These are phyloP conservation scores for Pachypanchax playfairii DNA, from an alignment of 2,113 vertebrate species.

Conservation along the genomic window DNA sequence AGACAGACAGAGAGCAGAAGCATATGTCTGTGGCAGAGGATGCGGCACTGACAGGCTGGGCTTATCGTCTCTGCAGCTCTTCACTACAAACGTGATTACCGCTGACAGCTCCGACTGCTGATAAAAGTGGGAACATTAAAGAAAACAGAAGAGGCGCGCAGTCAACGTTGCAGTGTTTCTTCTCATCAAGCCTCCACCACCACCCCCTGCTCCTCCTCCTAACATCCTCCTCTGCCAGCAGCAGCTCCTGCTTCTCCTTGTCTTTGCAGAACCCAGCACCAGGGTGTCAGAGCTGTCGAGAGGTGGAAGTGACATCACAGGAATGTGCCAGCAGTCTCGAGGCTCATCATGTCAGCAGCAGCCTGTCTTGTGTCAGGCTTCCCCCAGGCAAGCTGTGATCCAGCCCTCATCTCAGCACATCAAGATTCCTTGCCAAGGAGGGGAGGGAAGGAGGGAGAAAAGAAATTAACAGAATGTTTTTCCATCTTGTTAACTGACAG, in stretches of 20 bases:
- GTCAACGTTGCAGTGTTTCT: conserved; percentile 65
- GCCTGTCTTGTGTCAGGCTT: conserved; percentile 78
- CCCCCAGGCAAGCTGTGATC: conserved; percentile 80
- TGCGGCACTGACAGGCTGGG: conserved; percentile 73
- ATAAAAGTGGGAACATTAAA: conserved; percentile 82
- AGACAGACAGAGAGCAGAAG: conserved; percentile 62
- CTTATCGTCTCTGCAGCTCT: conserved; percentile 74
- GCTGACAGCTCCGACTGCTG: conserved; percentile 79
- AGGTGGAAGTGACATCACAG: conserved; percentile 81
- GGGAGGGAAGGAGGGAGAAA: conserved; percentile 55
- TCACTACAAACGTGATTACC: conserved; percentile 76
- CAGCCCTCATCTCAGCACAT: conserved; percentile 70
- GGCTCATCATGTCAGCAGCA: conserved; percentile 76
- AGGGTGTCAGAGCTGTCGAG: conserved; percentile 78
- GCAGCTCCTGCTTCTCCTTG: conserved; percentile 43
- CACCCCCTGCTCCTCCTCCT: conserved; percentile 14
- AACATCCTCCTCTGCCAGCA: conserved; percentile 36
- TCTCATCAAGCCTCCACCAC: conserved; percentile 58
- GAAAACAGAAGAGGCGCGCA: conserved; percentile 73
- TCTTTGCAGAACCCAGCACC: conserved; percentile 49
- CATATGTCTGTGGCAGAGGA: conserved; percentile 71
- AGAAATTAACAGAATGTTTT: conserved; percentile 79
- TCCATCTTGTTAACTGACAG: conserved; percentile 77
- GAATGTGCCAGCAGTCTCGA: conserved; percentile 75
- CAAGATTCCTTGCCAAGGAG: conserved; percentile 62